Conservation (phyloP, 2,888 invertebrate genomes). For the Ischnura elegans region DNA sequence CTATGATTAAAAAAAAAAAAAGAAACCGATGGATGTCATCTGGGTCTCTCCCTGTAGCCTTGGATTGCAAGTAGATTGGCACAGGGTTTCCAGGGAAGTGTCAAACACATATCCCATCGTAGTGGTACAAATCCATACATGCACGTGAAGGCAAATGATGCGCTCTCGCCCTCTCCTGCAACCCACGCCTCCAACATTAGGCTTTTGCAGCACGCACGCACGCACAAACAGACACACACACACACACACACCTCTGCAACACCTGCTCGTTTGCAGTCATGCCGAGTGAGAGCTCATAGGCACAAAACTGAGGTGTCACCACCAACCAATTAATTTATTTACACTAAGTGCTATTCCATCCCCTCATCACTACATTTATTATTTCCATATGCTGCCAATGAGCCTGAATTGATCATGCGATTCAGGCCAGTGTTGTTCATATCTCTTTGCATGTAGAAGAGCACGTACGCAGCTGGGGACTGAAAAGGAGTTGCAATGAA, state of each 20-base stretch:
- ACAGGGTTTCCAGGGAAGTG: background rate
- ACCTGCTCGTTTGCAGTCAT: background rate
- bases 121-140: background rate
- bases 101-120: background rate
- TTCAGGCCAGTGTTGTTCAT: background rate
- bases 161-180: background rate
- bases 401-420: slow-evolving; percentile 45
- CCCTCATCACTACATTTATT: slow-evolving; percentile 54
- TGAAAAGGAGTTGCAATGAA: slow-evolving; percentile 71
- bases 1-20: background rate
- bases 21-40: background rate
- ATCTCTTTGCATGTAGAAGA: slow-evolving; percentile 77
- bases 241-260: background rate
- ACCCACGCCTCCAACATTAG: background rate
- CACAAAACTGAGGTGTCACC: slow-evolving; percentile 32
- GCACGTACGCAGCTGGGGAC: slow-evolving; percentile 79
- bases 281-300: background rate
- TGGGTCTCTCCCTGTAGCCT: background rate
- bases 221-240: background rate
- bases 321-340: slow-evolving; percentile 30
- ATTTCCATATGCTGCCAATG: background rate
- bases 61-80: background rate
- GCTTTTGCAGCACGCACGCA: too few relatives aligned
- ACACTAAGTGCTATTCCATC: slow-evolving; percentile 39
- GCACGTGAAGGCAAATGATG: background rate